phyloP scores from a whole-genome alignment of 1,140 invertebrate species.

The Vollenhovia emeryi region DNA sequence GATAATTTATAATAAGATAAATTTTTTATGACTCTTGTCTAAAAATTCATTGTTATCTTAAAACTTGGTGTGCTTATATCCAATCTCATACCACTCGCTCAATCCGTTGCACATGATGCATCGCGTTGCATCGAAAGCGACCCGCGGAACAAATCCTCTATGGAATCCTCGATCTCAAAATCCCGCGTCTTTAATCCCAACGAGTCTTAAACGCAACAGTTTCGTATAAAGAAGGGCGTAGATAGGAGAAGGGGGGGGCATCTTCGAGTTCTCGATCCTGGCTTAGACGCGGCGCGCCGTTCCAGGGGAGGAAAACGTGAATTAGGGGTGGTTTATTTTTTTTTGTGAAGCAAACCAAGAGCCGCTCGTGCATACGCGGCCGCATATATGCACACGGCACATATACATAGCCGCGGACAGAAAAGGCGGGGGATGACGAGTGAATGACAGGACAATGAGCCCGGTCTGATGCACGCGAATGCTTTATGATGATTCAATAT shows the following conservation, averaged over 20 bases:
- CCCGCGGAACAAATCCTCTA: slow-evolving; percentile 30
- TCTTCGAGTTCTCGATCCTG: slow-evolving; percentile 67
- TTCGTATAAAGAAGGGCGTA: slow-evolving; percentile 45
- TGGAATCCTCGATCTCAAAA: slow-evolving; percentile 29
- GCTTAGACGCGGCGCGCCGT: slow-evolving; percentile 63
- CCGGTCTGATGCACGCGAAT: slow-evolving; percentile 83
- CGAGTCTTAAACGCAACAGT: slow-evolving; percentile 63
- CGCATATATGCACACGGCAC: slow-evolving; percentile 15
- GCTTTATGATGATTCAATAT: slow-evolving; percentile 86
- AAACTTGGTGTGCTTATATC: background rate
- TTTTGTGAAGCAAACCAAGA: slow-evolving; percentile 62
- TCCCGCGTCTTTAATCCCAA: slow-evolving; percentile 53
- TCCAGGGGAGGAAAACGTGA: slow-evolving; percentile 68
- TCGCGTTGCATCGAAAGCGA: slow-evolving; percentile 6
- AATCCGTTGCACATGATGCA: background rate
- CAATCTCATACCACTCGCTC: background rate
- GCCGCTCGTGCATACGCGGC: slow-evolving; percentile 52
- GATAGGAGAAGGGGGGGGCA: background rate
- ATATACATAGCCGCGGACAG: slow-evolving; percentile 42
- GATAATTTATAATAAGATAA: background rate
- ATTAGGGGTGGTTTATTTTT: slow-evolving; percentile 85
- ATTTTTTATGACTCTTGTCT: background rate
- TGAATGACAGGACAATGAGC: slow-evolving; percentile 86
- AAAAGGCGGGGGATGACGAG: slow-evolving; percentile 83
- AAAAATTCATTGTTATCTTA: background rate